phyloP scores from a whole-genome alignment of 2,888 invertebrate genomes.

The Drosophila antonietae region DNA sequence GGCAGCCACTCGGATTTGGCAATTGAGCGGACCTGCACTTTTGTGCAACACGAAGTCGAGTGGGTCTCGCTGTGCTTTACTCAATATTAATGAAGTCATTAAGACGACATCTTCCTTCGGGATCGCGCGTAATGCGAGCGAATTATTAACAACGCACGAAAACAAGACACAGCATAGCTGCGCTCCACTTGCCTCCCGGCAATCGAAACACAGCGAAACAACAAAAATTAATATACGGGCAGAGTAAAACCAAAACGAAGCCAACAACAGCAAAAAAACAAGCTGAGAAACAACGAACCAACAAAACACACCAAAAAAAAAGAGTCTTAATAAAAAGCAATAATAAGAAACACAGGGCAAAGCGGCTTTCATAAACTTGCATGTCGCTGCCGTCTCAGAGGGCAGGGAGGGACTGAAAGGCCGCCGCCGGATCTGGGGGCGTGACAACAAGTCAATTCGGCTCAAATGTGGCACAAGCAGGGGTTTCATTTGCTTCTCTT shows the following conservation, averaged over 20 bases:
- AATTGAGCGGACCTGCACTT: conserved; percentile 59
- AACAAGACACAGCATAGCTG: conserved; percentile 61
- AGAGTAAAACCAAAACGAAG: conserved; percentile 20
- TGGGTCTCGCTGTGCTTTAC: conserved; percentile 64
- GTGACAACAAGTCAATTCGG: conserved; percentile 79
- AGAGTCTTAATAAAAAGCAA: conserved; percentile 57
- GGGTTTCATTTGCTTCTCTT: not conserved
- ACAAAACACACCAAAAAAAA: conserved; percentile 5
- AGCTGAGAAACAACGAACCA: conserved; percentile 20
- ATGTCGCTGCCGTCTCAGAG: conserved; percentile 60
- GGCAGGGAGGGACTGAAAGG: conserved; percentile 19
- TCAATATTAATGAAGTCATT: conserved; percentile 80
- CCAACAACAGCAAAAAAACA: conserved; percentile 29
- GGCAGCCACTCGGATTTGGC: conserved; percentile 44
- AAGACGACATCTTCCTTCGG: conserved; percentile 77
- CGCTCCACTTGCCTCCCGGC: conserved; percentile 28
- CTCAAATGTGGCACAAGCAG: conserved; percentile 64
- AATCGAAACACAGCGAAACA: conserved; percentile 4
- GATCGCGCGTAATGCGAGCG: conserved; percentile 81
- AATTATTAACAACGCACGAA: conserved; percentile 77
- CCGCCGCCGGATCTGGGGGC: conserved; percentile 62
- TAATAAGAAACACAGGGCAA: conserved; percentile 67
- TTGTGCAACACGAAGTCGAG: conserved; percentile 30
- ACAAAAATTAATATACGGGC: conserved; percentile 51
- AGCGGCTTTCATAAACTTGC: conserved; percentile 80